A percentile compares a stretch with the other conserved stretches of the same genome.
Evolutionary conservation across 2,113 vertebrate species (phyloP).

Genomic region (Stictonetta naevosa): DNA sequence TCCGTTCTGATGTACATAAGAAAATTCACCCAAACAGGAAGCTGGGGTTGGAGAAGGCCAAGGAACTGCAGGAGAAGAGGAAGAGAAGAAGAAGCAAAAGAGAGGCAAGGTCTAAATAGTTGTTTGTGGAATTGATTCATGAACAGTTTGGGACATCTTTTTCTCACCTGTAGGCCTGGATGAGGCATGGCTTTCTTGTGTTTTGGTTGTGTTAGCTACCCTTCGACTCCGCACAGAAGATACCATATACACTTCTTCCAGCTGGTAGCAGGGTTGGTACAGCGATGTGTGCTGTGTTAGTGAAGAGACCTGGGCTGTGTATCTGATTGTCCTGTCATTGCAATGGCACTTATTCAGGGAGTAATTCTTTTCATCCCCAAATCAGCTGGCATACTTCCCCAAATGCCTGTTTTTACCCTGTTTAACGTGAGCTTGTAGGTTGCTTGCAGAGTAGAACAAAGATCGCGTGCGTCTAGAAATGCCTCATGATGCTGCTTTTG

Average conservation of each 20-base stretch:
- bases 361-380: neutral
- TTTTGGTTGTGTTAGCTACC: neutral
- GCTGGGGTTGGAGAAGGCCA: slow-evolving; percentile 84
- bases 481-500: neutral
- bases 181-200: rapidly evolving
- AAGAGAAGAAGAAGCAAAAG: slow-evolving; percentile 99
- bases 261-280: neutral
- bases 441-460: neutral
- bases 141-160: neutral
- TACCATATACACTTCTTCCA: too few species aligned
- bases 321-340: neutral
- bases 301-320: neutral
- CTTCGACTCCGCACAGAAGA: neutral
- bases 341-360: neutral
- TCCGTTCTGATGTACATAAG: slow-evolving; percentile 62
- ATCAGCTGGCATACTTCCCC: neutral
- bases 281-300: neutral
- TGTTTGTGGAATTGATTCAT: slow-evolving; percentile 17
- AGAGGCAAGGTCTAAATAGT: slow-evolving; percentile 83
- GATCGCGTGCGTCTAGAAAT: neutral
- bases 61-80: slow-evolving; percentile 87
- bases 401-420: neutral
- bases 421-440: neutral
- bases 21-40: slow-evolving; percentile 89
- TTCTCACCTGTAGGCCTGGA: neutral